Conservation (phyloP, 2,797 vertebrate species). For the Tragelaphus eurycerus region DNA sequence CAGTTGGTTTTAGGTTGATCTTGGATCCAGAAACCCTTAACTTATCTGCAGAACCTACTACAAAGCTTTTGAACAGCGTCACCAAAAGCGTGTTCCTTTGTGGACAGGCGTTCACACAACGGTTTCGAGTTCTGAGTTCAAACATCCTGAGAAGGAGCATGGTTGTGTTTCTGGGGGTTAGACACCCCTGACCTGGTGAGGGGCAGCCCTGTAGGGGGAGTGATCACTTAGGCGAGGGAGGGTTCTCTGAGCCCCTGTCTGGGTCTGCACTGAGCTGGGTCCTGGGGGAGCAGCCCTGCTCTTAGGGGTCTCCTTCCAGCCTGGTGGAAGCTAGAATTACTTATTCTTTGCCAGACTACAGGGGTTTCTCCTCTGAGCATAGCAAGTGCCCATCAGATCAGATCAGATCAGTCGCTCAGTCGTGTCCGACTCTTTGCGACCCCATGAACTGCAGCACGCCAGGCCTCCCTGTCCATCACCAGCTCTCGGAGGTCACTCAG, state of each 20-base stretch:
- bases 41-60: not conserved
- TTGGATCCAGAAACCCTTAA: not conserved
- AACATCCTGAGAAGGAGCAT: not conserved
- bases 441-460: too few relatives aligned
- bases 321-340: not conserved
- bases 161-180: not conserved
- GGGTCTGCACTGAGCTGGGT: not conserved
- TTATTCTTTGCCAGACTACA: not conserved
- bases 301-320: not conserved
- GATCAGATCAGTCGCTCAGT: too few relatives aligned
- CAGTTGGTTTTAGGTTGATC: not conserved
- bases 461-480: too few relatives aligned
- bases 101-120: not conserved
- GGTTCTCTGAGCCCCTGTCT: not conserved
- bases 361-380: not conserved
- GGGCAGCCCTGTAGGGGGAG: accelerated
- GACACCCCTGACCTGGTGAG: not conserved
- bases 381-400: too few relatives aligned
- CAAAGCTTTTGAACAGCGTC: not conserved
- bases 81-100: too few relatives aligned
- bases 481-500: too few relatives aligned
- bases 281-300: not conserved
- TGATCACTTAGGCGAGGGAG: too few relatives aligned
- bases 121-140: not conserved
- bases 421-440: too few relatives aligned